Conservation (phyloP, 2,113 vertebrate species). For the Grus americana region DNA sequence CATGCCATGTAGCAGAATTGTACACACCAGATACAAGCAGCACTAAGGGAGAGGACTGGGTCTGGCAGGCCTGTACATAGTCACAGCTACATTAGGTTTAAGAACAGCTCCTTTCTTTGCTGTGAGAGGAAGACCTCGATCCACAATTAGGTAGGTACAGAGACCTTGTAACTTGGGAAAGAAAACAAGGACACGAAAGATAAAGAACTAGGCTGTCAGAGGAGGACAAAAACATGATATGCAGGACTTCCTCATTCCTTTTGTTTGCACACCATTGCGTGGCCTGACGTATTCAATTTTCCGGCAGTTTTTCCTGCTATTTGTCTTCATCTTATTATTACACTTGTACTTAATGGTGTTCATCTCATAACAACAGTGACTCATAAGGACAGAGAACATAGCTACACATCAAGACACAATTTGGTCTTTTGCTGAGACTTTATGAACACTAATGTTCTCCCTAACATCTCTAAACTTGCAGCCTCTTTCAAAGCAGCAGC, state of each 20-base stretch:
- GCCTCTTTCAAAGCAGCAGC: not conserved
- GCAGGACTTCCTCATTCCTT: not conserved
- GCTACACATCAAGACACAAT: not conserved
- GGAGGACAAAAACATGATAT: not conserved
- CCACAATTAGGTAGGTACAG: not conserved
- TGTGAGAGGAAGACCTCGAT: not conserved
- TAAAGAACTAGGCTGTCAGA: not conserved
- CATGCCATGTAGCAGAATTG: too few relatives aligned
- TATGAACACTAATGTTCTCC: not conserved
- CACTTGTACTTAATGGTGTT: not conserved
- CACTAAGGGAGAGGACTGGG: not conserved
- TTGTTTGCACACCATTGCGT: not conserved
- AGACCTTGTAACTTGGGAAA: not conserved
- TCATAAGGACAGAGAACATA: not conserved
- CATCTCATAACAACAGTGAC: not conserved
- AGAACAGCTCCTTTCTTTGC: not conserved
- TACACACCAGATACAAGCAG: not conserved
- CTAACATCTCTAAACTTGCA: not conserved
- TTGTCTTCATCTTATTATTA: not conserved
- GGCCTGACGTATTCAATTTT: not conserved
- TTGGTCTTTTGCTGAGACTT: not conserved
- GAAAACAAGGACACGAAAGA: not conserved
- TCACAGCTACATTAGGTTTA: not conserved
- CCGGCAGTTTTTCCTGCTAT: not conserved
- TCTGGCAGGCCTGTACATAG: not conserved